These are phyloP conservation scores for Hippolais icterina DNA, from an alignment of 2,113 vertebrate species.

Conservation along the genomic window DNA sequence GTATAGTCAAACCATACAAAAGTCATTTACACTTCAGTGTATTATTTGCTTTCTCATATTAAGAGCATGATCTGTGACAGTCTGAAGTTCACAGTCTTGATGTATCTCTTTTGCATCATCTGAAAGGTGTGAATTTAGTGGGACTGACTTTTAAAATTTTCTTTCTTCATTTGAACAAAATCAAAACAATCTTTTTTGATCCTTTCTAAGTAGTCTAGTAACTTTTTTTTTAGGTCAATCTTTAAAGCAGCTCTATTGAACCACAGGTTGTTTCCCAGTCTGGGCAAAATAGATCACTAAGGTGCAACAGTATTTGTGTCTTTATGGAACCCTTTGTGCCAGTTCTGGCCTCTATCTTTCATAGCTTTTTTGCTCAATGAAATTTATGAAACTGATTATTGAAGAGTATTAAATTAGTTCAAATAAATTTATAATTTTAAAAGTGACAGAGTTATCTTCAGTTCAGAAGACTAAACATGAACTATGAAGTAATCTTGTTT, in stretches of 20 bases:
- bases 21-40: not conserved
- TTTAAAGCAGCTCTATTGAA: not conserved
- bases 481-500: not conserved
- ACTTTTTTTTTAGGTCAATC: not conserved
- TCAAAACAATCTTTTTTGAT: not conserved
- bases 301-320: not conserved
- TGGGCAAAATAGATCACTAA: not conserved
- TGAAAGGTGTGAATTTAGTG: not conserved
- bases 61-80: not conserved
- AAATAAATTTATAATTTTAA: not conserved
- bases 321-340: not conserved
- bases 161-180: not conserved
- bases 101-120: not conserved
- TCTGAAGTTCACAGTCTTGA: not conserved
- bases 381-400: not conserved
- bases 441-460: not conserved
- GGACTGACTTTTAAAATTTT: not conserved
- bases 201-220: not conserved
- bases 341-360: not conserved
- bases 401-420: not conserved
- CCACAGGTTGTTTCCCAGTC: not conserved
- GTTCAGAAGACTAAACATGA: not conserved
- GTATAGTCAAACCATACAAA: not conserved
- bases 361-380: not conserved
- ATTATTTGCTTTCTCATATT: not conserved